These are phyloP conservation scores for Nettapus auritus DNA, from an alignment of 2,113 vertebrate genomes.

Conservation along the genomic window DNA sequence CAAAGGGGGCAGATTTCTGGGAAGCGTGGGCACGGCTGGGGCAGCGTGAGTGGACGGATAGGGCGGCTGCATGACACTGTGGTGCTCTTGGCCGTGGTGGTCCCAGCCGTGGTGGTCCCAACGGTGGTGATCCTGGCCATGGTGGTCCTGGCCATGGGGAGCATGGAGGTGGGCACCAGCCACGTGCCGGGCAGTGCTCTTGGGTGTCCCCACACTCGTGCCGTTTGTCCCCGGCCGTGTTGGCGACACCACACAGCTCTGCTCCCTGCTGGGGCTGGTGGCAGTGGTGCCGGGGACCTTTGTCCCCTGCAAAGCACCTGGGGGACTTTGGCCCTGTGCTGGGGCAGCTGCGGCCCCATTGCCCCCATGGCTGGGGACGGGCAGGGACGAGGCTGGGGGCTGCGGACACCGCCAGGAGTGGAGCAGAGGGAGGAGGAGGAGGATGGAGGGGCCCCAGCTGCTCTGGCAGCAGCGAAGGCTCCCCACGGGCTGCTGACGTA, in stretches of 20 bases:
- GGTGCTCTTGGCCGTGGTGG: neutral
- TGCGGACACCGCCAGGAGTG: neutral
- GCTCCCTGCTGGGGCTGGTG: neutral
- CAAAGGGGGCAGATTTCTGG: neutral
- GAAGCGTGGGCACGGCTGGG: accelerated
- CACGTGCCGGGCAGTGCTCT: neutral
- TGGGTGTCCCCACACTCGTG: neutral
- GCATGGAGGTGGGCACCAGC: neutral
- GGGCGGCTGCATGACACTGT: neutral
- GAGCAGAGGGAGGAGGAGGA: neutral
- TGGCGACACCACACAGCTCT: accelerated
- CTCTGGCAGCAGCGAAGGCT: accelerated
- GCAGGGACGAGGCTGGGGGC: neutral
- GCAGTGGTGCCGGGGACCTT: neutral
- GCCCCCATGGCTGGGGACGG: neutral
- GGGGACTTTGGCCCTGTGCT: neutral
- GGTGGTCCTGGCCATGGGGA: neutral
- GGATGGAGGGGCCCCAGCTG: accelerated
- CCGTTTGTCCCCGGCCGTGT: accelerated
- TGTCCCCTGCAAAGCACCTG: neutral
- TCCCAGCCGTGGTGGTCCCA: neutral
- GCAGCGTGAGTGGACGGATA: neutral
- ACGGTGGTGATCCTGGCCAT: neutral
- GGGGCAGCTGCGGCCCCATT: neutral
- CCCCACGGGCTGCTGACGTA: neutral